A percentile compares a stretch with the other conserved stretches of the same genome.
phyloP scores from a whole-genome alignment of 1,140 invertebrate genomes.

The Luehdorfia chinensis region DNA sequence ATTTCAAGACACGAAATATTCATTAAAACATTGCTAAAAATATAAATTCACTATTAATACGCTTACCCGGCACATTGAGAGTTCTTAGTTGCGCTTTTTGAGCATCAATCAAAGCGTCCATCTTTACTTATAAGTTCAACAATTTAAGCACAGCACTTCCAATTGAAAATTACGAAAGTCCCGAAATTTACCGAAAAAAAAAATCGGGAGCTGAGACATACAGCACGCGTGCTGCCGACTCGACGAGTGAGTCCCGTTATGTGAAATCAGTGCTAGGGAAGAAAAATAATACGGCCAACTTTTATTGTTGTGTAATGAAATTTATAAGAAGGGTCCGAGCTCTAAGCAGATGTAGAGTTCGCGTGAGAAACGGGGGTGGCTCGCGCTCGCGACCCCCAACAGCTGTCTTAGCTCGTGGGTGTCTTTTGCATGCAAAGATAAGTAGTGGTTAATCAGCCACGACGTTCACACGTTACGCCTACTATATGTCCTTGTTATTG shows the following conservation, averaged over 20 bases:
- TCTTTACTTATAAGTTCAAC: conserved; percentile 2
- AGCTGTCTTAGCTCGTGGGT: conserved; percentile 40
- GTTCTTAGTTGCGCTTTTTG: conserved; percentile 24
- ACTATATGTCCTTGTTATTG: neutral
- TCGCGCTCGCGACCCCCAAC: conserved; percentile 24
- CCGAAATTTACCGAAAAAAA: conserved; percentile 4
- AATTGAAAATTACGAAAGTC: neutral
- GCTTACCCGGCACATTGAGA: conserved; percentile 25
- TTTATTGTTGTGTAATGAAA: conserved; percentile 47
- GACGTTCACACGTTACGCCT: conserved; percentile 2
- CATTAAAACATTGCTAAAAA: too few relatives aligned
- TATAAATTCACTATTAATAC: too few relatives aligned
- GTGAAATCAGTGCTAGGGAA: conserved; percentile 47
- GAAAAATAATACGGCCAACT: conserved; percentile 47
- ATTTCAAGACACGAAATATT: too few relatives aligned
- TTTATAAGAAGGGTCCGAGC: conserved; percentile 45
- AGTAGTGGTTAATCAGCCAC: neutral
- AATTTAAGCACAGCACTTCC: neutral
- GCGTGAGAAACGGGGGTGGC: conserved; percentile 53
- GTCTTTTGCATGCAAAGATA: conserved; percentile 21
- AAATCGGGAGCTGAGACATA: conserved; percentile 22
- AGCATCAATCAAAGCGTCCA: conserved; percentile 32
- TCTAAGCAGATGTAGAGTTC: conserved; percentile 38
- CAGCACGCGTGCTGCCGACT: conserved; percentile 33
- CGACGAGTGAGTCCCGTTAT: conserved; percentile 51